Base-by-base conservation (phyloP, 2,888 invertebrate genomes). In the Brenthis hecate region DNA sequence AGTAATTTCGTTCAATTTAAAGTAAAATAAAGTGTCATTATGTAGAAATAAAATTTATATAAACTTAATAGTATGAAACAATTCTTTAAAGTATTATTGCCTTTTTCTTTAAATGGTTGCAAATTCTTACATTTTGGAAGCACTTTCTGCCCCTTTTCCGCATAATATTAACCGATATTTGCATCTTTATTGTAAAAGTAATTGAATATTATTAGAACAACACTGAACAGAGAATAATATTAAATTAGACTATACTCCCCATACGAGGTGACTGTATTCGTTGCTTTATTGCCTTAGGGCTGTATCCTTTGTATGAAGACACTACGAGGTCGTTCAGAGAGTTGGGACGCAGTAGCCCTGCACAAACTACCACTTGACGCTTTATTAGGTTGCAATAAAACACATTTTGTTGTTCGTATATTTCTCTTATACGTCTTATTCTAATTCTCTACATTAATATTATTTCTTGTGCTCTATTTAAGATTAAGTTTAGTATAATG, bases 331-430 rank as follows among this genome's bases (percentile, higher is more conserved):
- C 71, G 77, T 80, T 82, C 79, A 51, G 68, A 68, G 72, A 68
- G 66, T 80, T 78, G 72, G 80, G 78, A 78, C 73, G 68, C 76
- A 76, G 75, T 74, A 76, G 79, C 75, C 66, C 47, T 72, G 74
- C 75, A 75, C 70, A 75, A 81, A 81, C 75, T 78, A 76, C 79
- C 80, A 77, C 79, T 83, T 79, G 81, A 80, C 77, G 77, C 78
- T 83, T 84, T 82, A 82, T 83, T 78, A 77, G 63, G 66, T 54
- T 63, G 68, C 66, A 68, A 65, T 74, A 71, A 69, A 74, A 71
- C 68, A 69, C 63, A 55, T 68, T 56, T 65, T 36, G 19, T 72
- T 55, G 32, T 43, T 55, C 56, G 23, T 65, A 28, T 71, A 69
- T 67, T 70, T 56, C 61, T 58, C 23, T 56, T 32, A 4, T 56